Base-by-base conservation (phyloP, 2,113 vertebrate genomes). In the Amblyopsis rosae region DNA sequence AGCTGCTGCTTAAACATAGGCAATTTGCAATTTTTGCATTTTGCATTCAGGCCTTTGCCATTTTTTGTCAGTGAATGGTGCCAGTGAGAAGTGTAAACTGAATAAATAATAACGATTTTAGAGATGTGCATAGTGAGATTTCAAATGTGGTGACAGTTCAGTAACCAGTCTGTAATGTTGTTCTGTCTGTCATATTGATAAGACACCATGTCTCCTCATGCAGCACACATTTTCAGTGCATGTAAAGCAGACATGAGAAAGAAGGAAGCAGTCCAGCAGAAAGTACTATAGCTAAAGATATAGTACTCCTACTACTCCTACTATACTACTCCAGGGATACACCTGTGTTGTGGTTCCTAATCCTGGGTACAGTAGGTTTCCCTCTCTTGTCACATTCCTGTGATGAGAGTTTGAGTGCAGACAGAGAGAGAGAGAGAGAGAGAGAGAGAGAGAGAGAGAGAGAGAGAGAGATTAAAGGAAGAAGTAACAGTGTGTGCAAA, bases 281-380 rank as follows among this genome's bases (percentile, higher is more conserved):
- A 16, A n/a, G 51, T 26, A 26, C 26, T 26, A 26, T 26, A 26
- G 26, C 26, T 26, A 26, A 26, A 26, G 26, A 26, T 26, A 2
- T 26, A 26, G 26, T 26, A 26, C 26, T 26, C 26, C 26, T 26
- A 26, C 26, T 26, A 26, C 26, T 26, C 26, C 26, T 26, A 26
- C 26, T 26, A 26, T 26, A 26, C 26, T 26, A 26, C 26, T 62
- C 17, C 70, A 56, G 63, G 56, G 66, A 61, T 46, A 19, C 72
- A 76, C 70, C 69, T 62, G 55, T 48, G 10, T 6, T 72, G 35
- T 6, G 19, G 67, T 13, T 45, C 16, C 66, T 67, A 56, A 72
- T 53, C 74, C 72, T 51, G 58, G 79, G 74, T 70, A 75, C 65
- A 57, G 26, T 73, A 16, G 72, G 73, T 61, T 62, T 17, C 55